Evolutionary conservation across 2,113 vertebrate genomes (phyloP).

Genomic region (Myotis davidii): DNA sequence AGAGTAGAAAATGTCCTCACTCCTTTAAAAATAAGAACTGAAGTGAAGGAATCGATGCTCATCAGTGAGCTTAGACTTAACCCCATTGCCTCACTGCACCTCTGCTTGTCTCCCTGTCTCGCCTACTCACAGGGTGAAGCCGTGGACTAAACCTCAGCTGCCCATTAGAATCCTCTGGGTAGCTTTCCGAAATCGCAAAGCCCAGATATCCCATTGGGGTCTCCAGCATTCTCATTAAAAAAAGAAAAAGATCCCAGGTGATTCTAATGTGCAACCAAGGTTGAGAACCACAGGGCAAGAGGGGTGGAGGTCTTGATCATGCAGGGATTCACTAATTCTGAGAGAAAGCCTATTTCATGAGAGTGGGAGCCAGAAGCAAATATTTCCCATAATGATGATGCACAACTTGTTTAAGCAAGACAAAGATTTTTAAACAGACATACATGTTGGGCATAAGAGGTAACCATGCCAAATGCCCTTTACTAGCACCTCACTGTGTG

Average conservation of each 20-base stretch:
- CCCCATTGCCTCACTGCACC: not conserved
- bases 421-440: slow-evolving; percentile 18
- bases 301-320: not conserved
- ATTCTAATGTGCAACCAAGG: not conserved
- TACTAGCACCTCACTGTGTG: not conserved
- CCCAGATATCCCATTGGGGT: not conserved
- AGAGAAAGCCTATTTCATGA: not conserved
- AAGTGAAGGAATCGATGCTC: not conserved
- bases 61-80: not conserved
- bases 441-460: not conserved
- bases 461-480: not conserved
- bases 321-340: not conserved
- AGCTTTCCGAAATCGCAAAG: not conserved
- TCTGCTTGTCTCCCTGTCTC: not conserved
- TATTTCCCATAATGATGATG: not conserved
- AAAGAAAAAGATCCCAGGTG: not conserved
- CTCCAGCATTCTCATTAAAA: not conserved
- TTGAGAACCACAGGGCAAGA: not conserved
- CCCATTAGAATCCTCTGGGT: not conserved
- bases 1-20: not conserved
- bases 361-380: not conserved
- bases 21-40: slow-evolving; percentile 22
- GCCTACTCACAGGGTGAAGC: not conserved
- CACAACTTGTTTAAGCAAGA: not conserved
- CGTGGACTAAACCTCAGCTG: not conserved